Evolutionary conservation across 2,113 vertebrate genomes (phyloP).

Genomic region (Dendrocopos noguchii): DNA sequence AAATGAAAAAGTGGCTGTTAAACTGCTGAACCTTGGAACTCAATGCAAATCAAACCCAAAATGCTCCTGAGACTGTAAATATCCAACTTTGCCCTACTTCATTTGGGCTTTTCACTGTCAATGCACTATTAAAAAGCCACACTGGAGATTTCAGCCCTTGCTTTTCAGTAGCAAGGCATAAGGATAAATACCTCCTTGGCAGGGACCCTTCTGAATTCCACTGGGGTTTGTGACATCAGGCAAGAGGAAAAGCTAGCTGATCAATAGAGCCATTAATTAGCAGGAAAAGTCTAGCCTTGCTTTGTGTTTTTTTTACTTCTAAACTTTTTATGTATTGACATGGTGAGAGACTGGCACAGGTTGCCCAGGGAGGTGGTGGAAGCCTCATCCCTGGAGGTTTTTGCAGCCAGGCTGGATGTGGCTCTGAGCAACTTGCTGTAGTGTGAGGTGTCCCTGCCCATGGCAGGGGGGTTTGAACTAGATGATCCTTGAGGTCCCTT

Average conservation of each 20-base stretch:
- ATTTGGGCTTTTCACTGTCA: neutral
- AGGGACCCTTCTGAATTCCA: neutral
- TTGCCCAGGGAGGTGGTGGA: too few species aligned
- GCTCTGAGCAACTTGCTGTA: too few species aligned
- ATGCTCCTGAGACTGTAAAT: neutral
- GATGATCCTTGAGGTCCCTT: too few species aligned
- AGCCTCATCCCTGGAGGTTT: too few species aligned
- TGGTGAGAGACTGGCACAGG: too few species aligned
- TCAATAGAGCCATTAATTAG: slow-evolving; percentile 42
- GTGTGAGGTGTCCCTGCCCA: too few species aligned
- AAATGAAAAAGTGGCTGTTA: neutral
- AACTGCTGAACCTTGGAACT: slow-evolving; percentile 31
- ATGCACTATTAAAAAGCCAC: neutral
- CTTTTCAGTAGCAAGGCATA: neutral
- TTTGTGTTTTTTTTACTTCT: slow-evolving; percentile 3
- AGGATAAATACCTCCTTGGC: neutral
- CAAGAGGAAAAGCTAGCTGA: neutral
- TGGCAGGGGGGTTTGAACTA: too few species aligned
- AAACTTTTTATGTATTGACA: slow-evolving; percentile 17
- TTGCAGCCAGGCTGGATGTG: too few species aligned
- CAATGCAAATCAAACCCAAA: neutral
- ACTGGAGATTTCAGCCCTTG: neutral
- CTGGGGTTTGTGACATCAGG: neutral
- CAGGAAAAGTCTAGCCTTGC: neutral
- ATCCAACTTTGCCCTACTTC: neutral